Percentiles rank a stretch among this genome's conserved stretches.
Evolutionary conservation across 1,140 invertebrate species (phyloP).

Genomic region (Danaus plexippus): DNA sequence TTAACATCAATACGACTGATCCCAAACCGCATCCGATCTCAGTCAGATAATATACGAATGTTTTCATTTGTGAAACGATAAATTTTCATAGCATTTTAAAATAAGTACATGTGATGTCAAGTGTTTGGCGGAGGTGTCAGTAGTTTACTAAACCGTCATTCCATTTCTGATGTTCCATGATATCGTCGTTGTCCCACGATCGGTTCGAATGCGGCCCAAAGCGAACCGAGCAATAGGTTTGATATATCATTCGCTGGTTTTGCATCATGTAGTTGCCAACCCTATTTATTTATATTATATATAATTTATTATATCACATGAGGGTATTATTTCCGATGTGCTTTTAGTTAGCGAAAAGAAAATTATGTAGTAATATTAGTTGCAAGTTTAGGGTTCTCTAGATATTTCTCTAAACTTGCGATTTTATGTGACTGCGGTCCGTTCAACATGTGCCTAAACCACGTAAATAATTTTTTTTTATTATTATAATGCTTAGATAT

Average conservation of each 20-base stretch:
- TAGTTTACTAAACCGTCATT: conserved; percentile 36
- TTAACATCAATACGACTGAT: no score
- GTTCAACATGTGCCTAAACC: conserved; percentile 16
- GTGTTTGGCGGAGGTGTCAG: no score
- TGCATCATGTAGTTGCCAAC: conserved; percentile 48
- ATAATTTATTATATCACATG: conserved; percentile 2
- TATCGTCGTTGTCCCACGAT: conserved; percentile 50
- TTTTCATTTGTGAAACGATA: no score
- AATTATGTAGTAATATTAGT: neutral
- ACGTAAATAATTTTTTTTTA: conserved; percentile 9
- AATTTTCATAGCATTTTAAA: no score
- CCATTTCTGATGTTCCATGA: conserved; percentile 67
- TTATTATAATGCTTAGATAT: conserved; percentile 8
- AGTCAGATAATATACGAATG: no score
- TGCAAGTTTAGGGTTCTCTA: neutral
- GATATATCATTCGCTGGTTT: conserved; percentile 62
- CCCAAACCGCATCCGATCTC: no score
- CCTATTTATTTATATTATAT: conserved; percentile 10
- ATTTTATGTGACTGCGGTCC: neutral
- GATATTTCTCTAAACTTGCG: conserved; percentile 5
- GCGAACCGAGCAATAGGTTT: conserved; percentile 68
- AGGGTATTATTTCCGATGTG: conserved; percentile 16
- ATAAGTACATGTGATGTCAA: no score
- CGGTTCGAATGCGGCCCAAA: conserved; percentile 48
- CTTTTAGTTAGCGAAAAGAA: conserved; percentile 4